phyloP scores from a whole-genome alignment of 2,888 invertebrate genomes.

The Morpho helenor region DNA sequence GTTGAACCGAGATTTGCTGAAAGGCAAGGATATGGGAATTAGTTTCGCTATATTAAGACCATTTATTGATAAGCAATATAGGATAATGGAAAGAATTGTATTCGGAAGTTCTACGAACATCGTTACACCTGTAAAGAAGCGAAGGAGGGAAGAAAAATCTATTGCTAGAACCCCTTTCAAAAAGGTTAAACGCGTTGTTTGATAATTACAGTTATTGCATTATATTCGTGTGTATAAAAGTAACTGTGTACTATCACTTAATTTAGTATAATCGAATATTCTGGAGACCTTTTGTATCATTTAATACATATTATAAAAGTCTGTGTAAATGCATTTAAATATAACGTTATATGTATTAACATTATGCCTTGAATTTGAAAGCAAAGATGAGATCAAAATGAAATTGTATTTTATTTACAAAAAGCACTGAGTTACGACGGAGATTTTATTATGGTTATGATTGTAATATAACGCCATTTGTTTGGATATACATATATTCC shows the following conservation, averaged over 20 bases:
- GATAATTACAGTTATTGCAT: neutral
- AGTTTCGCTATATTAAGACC: constrained; percentile 59
- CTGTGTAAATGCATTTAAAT: neutral
- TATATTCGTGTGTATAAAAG: no score
- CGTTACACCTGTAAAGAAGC: constrained; percentile 42
- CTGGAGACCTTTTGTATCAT: neutral
- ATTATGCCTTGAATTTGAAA: neutral
- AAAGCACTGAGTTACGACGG: no score
- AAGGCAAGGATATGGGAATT: constrained; percentile 59
- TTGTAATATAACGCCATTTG: no score
- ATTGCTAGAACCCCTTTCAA: constrained; percentile 43
- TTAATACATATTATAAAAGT: no score
- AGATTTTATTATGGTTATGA: no score
- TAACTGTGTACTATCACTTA: no score
- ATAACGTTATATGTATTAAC: neutral
- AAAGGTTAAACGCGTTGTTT: constrained; percentile 43
- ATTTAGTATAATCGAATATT: no score
- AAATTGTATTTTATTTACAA: no score
- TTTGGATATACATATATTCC: no score
- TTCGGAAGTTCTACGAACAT: constrained; percentile 47
- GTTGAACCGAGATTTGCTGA: constrained; percentile 54
- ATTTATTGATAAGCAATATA: constrained; percentile 55
- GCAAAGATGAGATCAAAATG: no score
- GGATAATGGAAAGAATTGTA: constrained; percentile 57
- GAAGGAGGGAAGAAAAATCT: constrained; percentile 49